Conservation (phyloP, 1,140 invertebrate species). For the Augochlora pura region DNA sequence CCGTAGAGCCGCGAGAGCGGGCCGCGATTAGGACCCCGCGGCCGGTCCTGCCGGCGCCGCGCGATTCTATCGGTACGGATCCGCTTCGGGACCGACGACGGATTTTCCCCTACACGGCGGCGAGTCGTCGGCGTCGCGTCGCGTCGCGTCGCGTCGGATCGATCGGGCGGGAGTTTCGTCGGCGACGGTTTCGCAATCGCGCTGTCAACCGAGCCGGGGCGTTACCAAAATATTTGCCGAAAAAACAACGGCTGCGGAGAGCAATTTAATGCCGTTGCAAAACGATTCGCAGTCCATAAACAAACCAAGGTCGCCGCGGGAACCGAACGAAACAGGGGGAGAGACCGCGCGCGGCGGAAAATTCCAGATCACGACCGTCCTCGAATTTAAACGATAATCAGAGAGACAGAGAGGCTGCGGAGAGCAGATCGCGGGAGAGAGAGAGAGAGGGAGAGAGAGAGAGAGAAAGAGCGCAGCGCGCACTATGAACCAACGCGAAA, state of each 20-base stretch:
- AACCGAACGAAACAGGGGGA: slow-evolving; percentile 47
- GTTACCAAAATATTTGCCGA: slow-evolving; percentile 34
- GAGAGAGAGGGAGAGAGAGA: slow-evolving; percentile 1
- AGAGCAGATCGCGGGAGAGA: slow-evolving; percentile 13
- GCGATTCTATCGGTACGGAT: no score
- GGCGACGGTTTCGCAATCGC: neutral
- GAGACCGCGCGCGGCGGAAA: slow-evolving; percentile 42
- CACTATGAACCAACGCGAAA: slow-evolving; percentile 25
- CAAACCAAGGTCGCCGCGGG: slow-evolving; percentile 41
- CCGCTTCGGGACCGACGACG: no score
- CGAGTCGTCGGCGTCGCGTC: no score
- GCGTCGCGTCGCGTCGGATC: no score
- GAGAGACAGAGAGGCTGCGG: slow-evolving; percentile 8
- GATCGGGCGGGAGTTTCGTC: neutral
- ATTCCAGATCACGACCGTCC: slow-evolving; percentile 54
- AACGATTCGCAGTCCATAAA: slow-evolving; percentile 37
- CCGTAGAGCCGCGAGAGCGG: no score
- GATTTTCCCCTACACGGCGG: no score
- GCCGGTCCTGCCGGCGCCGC: no score
- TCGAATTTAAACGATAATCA: slow-evolving; percentile 59
- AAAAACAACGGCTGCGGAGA: slow-evolving; percentile 5
- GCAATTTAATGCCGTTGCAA: slow-evolving; percentile 7
- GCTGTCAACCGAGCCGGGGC: neutral
- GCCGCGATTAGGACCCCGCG: no score
- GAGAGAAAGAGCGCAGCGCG: slow-evolving; percentile 15